Percentiles rank a stretch among this genome's conserved stretches.
phyloP scores from a whole-genome alignment of 2,113 vertebrate genomes.

The Eulacestoma nigropectus region DNA sequence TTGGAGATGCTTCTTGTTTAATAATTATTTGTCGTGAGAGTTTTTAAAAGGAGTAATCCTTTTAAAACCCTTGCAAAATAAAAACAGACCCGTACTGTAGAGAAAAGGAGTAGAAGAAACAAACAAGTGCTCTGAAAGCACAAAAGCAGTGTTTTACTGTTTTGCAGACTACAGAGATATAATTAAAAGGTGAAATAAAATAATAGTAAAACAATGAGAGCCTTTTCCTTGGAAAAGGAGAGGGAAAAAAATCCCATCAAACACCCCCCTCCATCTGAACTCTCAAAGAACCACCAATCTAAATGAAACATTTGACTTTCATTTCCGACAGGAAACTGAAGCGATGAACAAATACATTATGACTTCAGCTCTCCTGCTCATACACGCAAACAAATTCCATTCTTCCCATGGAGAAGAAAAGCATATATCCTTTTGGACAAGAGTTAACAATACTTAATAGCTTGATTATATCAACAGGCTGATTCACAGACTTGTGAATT shows the following conservation, averaged over 20 bases:
- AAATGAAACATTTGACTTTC: slow-evolving; percentile 41
- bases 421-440: slow-evolving; percentile 18
- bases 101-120: neutral
- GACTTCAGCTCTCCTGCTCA: neutral
- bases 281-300: slow-evolving; percentile 7
- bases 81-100: neutral
- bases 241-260: neutral
- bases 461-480: slow-evolving; percentile 44
- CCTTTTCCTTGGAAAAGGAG: neutral
- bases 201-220: neutral
- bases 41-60: neutral
- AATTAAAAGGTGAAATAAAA: neutral
- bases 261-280: neutral
- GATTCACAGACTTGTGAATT: slow-evolving; percentile 37
- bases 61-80: neutral
- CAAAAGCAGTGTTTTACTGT: neutral
- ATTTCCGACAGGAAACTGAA: slow-evolving; percentile 46
- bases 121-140: neutral
- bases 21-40: neutral
- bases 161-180: neutral
- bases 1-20: neutral
- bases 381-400: slow-evolving; percentile 19
- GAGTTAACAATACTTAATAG: slow-evolving; percentile 35
- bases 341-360: neutral
- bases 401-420: slow-evolving; percentile 43